These are phyloP conservation scores for Amiota minor DNA, from an alignment of 2,888 invertebrate species.

Conservation along the genomic window DNA sequence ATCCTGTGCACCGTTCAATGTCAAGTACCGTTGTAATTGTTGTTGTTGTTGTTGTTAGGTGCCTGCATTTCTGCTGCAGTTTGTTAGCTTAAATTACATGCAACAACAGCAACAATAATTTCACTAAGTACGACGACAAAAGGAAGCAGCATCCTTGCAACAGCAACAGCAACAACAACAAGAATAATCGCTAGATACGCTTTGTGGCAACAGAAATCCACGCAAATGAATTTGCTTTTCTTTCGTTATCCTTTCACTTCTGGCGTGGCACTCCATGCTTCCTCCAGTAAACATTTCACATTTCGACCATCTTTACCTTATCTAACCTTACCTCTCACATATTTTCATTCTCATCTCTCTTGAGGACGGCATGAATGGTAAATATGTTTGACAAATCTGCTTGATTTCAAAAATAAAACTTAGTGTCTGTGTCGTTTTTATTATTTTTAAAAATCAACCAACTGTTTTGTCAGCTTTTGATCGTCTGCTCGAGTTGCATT, in stretches of 20 bases:
- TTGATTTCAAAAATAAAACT: no score
- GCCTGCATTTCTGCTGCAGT: not conserved
- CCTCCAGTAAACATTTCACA: no score
- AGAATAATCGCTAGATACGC: not conserved
- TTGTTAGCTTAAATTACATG: conserved; percentile 27
- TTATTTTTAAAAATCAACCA: no score
- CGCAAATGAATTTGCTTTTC: conserved; percentile 20
- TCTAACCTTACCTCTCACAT: no score
- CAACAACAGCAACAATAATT: conserved; percentile 11
- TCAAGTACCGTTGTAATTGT: conserved; percentile 13
- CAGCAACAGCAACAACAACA: not conserved
- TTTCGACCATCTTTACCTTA: no score
- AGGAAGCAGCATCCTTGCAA: not conserved
- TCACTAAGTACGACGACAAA: not conserved
- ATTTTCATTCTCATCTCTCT: no score
- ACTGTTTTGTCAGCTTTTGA: no score
- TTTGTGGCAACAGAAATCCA: conserved; percentile 16
- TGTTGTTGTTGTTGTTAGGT: conserved; percentile 5
- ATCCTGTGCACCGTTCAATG: conserved; percentile 13
- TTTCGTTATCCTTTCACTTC: not conserved
- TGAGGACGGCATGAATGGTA: no score
- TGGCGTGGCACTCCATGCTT: no score
- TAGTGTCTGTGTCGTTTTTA: no score
- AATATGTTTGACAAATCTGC: no score
- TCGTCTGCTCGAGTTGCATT: no score